These are phyloP conservation scores for Rhagium mordax DNA, from an alignment of 2,888 invertebrate species.

Conservation along the genomic window DNA sequence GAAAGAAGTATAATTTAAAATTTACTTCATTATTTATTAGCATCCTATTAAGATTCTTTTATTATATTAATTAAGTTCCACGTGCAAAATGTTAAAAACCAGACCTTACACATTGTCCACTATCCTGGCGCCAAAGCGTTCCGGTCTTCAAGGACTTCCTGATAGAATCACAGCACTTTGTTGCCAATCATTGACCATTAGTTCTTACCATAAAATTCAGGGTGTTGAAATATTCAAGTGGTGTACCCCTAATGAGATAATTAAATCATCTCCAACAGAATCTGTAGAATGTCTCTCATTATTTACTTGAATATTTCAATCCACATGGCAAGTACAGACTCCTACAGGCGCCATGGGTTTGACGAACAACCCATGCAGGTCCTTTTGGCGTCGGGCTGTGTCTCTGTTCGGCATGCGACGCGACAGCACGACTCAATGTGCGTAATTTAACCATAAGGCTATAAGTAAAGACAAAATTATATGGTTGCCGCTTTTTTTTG, in stretches of 20 bases:
- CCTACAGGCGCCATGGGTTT: slow-evolving; percentile 30
- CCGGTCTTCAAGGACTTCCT: slow-evolving; percentile 17
- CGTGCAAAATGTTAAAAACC: not conserved
- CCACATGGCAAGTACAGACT: slow-evolving; percentile 28
- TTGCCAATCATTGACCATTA: slow-evolving; percentile 28
- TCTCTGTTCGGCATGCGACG: slow-evolving; percentile 12
- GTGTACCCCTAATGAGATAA: slow-evolving; percentile 41
- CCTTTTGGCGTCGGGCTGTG: slow-evolving; percentile 21
- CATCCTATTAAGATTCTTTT: too few species aligned
- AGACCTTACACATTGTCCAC: not conserved
- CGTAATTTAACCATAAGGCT: not conserved
- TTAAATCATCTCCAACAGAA: slow-evolving; percentile 38
- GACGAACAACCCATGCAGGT: slow-evolving; percentile 8
- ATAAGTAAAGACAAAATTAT: slow-evolving; percentile 24
- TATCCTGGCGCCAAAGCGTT: slow-evolving; percentile 17
- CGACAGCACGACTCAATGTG: slow-evolving; percentile 13
- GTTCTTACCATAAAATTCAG: slow-evolving; percentile 19
- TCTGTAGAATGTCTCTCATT: slow-evolving; percentile 50
- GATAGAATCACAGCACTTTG: not conserved
- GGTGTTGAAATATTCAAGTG: slow-evolving; percentile 46
- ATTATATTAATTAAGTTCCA: too few species aligned
- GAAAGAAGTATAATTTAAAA: too few species aligned
- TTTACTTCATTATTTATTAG: too few species aligned
- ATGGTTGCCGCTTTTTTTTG: not conserved
- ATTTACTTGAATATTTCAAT: slow-evolving; percentile 35